A percentile compares a stretch with the other conserved stretches of the same genome.
These are phyloP conservation scores for Acanthosepion pharaonis DNA, from an alignment of 2,888 invertebrate species.

Conservation along the genomic window DNA sequence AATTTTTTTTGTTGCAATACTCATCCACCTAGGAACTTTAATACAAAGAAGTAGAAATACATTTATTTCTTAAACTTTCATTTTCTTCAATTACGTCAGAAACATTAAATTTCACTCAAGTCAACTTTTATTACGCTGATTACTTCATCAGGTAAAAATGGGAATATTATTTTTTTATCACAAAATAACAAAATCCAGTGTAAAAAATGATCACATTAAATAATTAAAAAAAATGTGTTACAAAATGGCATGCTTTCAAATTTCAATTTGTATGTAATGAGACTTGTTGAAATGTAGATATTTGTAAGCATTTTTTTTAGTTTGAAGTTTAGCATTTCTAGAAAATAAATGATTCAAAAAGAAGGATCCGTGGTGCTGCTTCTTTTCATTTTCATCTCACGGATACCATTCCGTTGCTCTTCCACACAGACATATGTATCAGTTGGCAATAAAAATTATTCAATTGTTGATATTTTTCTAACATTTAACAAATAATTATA, in stretches of 20 bases:
- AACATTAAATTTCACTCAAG: background rate
- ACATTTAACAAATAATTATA: too few relatives aligned
- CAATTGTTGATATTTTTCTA: too few relatives aligned
- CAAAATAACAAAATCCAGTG: constrained; percentile 8
- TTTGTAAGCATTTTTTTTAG: background rate
- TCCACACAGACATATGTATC: background rate
- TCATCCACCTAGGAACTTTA: too few relatives aligned
- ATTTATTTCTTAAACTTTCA: too few relatives aligned
- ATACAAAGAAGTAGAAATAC: too few relatives aligned
- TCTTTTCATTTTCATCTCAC: background rate
- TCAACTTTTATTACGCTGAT: background rate
- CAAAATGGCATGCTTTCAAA: too few relatives aligned
- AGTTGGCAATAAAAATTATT: too few relatives aligned
- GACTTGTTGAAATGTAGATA: background rate
- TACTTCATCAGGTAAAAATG: background rate
- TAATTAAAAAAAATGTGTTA: background rate
- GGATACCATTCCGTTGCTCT: background rate
- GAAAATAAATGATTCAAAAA: too few relatives aligned
- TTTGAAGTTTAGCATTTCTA: background rate
- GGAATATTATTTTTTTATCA: background rate
- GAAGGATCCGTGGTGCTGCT: too few relatives aligned
- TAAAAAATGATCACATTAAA: background rate
- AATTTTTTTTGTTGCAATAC: too few relatives aligned
- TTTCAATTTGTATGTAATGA: background rate
- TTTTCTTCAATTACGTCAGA: background rate